Evolutionary conservation across 2,888 invertebrate genomes (phyloP), one percentile per base, ranked within the genome.

Genomic region (Caenorhabditis sp.): DNA sequence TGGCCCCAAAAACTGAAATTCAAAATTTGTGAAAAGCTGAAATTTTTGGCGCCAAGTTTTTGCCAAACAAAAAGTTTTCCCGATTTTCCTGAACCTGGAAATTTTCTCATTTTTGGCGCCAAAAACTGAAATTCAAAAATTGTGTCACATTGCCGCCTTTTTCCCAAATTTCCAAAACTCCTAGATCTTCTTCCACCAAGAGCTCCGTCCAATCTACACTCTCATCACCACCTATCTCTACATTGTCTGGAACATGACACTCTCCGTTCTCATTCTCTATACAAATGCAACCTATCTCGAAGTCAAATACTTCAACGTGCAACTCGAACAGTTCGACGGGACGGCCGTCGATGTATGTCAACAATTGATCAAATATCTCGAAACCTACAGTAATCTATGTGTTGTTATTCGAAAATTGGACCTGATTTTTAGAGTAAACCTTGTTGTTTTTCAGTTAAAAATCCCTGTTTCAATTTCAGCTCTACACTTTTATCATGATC

Each of bases 401-500:
- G 24, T 66, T 0, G 79, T 72, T 1, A 77, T 79, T 17, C 49
- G 79, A 31, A 70, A 79, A 50, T 64, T 79, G 57, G 79, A 79
- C 49, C 4, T 67, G 24, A 76, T 77, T 23, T 79, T 79, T 23
- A 62, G 78, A 43, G 43, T 43, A 14, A 43, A 17, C 2, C n/a
- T n/a, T n/a, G n/a, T n/a, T n/a, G n/a, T n/a, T n/a, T n/a, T n/a
- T n/a, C n/a, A n/a, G n/a, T n/a, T n/a, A n/a, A n/a, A n/a, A n/a
- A n/a, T n/a, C n/a, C n/a, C n/a, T n/a, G n/a, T n/a, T 3, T 10
- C 10, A 17, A 12, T 76, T 76, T 31, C 68, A 70, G 69, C 37
- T 79, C 1, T 79, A 79, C 55, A 74, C 76, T 6, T 79, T 79
- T 37, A 74, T 77, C 17, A 79, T 79, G 76, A 76, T 76, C 14